Base-by-base conservation (phyloP, 2,888 invertebrate species). In the Lypha dubia region DNA sequence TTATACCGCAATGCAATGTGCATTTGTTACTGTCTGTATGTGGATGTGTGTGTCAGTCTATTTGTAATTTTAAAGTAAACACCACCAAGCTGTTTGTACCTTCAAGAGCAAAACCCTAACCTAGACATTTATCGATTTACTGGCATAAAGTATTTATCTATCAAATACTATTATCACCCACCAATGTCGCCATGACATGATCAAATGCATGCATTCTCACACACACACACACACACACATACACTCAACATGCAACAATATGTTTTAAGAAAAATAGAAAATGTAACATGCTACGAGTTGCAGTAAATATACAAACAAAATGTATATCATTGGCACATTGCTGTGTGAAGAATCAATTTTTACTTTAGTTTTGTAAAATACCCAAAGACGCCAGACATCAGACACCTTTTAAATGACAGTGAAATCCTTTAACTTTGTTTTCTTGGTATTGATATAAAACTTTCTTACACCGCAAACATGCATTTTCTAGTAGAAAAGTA, bases 131-230 rank as follows among this genome's bases (percentile, higher is more conserved):
- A 79, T 73, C 73, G 73, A 49, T 79, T 49, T 51, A 53, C 63
- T 84, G 77, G 68, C 74, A 84, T 70, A 77, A 81, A 81, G n/a
- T n/a, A n/a, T n/a, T 35, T 58, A 73, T 70, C 73, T 76, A 81
- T 70, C 77, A 63, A 68, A 60, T 17, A 74, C 60, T 28, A 70
- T 70, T 74, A 81, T 84, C 77, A 81, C 41, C 73, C 84, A 70
- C 68, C 58, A 84, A 70, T 81, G 84, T 81, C 84, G 84, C 84
- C 84, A 77, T 74, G 51, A 46, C 13, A 9, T 15, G 32, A 49
- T 49, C 70, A 70, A 68, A 68, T 15, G 32, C 9, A 53, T 22
- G n/a, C 46, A n/a, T n/a, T n/a, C n/a, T n/a, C 11, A 11, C 35
- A 9, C 35, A 38, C 35, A 38, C 35, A 38, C 35, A 53, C 17